phyloP scores from a whole-genome alignment of 2,113 vertebrate species.

The Microtus montanus region DNA sequence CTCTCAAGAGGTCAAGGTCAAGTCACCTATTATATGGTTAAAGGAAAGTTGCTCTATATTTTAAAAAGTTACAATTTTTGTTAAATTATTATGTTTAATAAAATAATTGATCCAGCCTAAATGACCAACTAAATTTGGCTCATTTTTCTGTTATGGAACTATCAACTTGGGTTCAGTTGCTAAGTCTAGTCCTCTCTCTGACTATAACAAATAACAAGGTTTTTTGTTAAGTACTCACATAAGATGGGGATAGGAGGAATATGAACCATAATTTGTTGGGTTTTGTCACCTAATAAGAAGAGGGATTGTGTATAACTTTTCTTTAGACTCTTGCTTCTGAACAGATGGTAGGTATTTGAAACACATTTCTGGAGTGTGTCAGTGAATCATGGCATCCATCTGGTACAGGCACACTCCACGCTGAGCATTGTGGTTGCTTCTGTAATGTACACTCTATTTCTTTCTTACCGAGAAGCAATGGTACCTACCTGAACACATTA shows the following conservation, averaged over 20 bases:
- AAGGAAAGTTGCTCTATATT: neutral
- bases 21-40: slow-evolving; percentile 9
- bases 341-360: slow-evolving; percentile 70
- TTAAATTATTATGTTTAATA: slow-evolving; percentile 19
- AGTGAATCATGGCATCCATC: slow-evolving; percentile 67
- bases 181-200: neutral
- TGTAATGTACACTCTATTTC: slow-evolving; percentile 20
- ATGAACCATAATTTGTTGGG: slow-evolving; percentile 13
- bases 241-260: neutral
- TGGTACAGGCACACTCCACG: slow-evolving; percentile 38
- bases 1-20: slow-evolving; percentile 30
- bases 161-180: slow-evolving; percentile 3
- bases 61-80: neutral
- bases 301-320: slow-evolving; percentile 46
- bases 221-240: neutral
- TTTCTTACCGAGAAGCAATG: slow-evolving; percentile 14
- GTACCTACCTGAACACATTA: neutral
- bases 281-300: slow-evolving; percentile 61
- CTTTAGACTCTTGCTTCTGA: slow-evolving; percentile 64
- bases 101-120: slow-evolving; percentile 39
- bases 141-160: neutral
- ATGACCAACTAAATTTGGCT: neutral
- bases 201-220: neutral
- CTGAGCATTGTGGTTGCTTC: slow-evolving; percentile 28
- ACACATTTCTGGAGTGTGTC: slow-evolving; percentile 52